A percentile compares a stretch with the other conserved stretches of the same genome.
These are phyloP conservation scores for Myotis daubentonii DNA, from an alignment of 2,797 vertebrate genomes.

Conservation along the genomic window DNA sequence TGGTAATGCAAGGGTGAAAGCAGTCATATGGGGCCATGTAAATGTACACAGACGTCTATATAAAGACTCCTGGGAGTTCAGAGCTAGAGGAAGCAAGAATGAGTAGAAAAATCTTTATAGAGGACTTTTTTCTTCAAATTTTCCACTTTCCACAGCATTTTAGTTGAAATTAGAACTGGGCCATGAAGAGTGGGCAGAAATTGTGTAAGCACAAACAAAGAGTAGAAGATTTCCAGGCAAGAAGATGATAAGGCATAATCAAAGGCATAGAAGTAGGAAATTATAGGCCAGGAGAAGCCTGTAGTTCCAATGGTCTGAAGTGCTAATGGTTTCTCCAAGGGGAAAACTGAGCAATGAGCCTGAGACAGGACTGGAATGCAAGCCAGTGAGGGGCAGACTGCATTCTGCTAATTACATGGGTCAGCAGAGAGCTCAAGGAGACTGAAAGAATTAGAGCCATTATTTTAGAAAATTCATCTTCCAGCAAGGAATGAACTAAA, in stretches of 20 bases:
- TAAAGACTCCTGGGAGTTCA: neutral
- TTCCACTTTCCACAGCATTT: neutral
- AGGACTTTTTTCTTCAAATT: neutral
- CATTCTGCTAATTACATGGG: neutral
- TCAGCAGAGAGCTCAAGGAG: neutral
- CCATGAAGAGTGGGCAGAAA: neutral
- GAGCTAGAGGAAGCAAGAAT: neutral
- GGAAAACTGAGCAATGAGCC: neutral
- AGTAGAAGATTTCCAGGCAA: neutral
- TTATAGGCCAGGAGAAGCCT: neutral
- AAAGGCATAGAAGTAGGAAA: neutral
- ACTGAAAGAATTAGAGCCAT: neutral
- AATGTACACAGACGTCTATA: neutral
- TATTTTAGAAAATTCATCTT: slow-evolving; percentile 35
- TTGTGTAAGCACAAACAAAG: neutral
- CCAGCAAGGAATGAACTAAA: neutral
- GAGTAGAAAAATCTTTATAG: neutral
- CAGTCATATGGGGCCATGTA: neutral
- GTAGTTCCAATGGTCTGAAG: neutral
- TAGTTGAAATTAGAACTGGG: neutral
- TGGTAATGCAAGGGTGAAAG: neutral
- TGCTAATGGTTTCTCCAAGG: neutral
- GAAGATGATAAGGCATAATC: neutral
- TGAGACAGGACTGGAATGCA: neutral
- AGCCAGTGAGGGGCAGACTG: neutral